Evolutionary conservation across 2,797 vertebrate genomes (phyloP), one percentile per base, ranked within the genome.

Genomic region (Melanotaenia parkinsoni): DNA sequence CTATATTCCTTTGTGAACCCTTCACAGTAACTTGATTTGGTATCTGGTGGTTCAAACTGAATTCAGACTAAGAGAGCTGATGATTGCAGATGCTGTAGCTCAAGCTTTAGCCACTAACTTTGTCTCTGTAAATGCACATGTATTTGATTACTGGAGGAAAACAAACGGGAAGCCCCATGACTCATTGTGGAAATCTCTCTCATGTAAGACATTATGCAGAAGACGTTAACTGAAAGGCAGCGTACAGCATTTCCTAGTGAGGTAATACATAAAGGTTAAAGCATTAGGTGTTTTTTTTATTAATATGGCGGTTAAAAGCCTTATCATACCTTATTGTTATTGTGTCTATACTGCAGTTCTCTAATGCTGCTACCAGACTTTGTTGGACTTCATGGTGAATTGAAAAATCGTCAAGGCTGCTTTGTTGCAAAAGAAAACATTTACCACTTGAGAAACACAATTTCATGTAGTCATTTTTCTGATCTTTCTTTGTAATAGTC

Each of bases 121-220:
- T 51, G 63, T 33, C 59, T 35, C 9, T 64, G 54, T 60, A 20
- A 62, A 57, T 40, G 43, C 58, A 75, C 22, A 53, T 64, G 68
- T 54, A 30, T 84, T 76, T 64, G 38, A 80, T 87, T 70, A 61
- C 11, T 16, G 35, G 11, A 74, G 71, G 71, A 77, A 84, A 65
- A 70, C 63, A 76, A 75, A 66, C 57, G 84, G 86, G 86, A 89
- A 87, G 61, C 67, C 85, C 70, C 70, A 57, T 87, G 86, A 91
- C 69, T 91, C 88, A 89, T 24, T 63, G 59, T 70, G 74, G 79
- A 78, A 80, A 79, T 80, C 45, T 51, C 50, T 62, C 38, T 40
- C 43, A 30, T 83, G 32, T 66, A 28, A 70, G 57, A 70, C 67
- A 59, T 76, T 69, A 58, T 22, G 1, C 56, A 75, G 69, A 70